Conservation (phyloP, 2,797 vertebrate species). For the Alca torda region DNA sequence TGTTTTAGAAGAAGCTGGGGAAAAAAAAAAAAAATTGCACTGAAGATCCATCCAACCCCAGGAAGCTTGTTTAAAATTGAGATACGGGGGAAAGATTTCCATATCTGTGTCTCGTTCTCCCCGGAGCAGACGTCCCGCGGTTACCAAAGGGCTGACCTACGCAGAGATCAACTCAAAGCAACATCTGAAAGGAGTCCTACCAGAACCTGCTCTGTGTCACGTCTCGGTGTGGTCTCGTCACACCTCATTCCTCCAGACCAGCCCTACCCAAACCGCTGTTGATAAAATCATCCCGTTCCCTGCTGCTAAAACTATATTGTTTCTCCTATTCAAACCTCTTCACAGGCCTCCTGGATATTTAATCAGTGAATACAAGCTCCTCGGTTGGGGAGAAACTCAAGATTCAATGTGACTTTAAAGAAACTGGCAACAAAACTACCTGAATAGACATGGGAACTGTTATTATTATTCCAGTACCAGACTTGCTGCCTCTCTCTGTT, state of each 20-base stretch:
- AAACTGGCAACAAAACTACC: background rate
- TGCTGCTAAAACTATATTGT: background rate
- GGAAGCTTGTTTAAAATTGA: background rate
- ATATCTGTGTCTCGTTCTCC: background rate
- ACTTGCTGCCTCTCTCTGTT: background rate
- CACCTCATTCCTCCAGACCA: background rate
- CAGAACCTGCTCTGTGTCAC: background rate
- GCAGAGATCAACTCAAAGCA: background rate
- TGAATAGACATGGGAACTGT: background rate
- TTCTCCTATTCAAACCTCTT: background rate
- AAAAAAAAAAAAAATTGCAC: background rate
- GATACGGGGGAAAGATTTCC: background rate
- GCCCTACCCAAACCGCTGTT: background rate
- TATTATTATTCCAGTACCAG: background rate
- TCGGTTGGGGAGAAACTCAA: background rate
- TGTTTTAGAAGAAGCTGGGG: background rate
- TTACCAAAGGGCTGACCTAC: background rate
- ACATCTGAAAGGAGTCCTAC: background rate
- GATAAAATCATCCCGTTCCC: background rate
- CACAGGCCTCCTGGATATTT: background rate
- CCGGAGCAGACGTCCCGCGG: background rate
- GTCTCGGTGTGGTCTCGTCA: rapidly evolving
- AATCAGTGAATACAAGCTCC: background rate
- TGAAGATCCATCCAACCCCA: background rate
- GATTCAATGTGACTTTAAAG: background rate